Evolutionary conservation across 2,888 invertebrate species (phyloP).

Genomic region (Drosophila histrio): DNA sequence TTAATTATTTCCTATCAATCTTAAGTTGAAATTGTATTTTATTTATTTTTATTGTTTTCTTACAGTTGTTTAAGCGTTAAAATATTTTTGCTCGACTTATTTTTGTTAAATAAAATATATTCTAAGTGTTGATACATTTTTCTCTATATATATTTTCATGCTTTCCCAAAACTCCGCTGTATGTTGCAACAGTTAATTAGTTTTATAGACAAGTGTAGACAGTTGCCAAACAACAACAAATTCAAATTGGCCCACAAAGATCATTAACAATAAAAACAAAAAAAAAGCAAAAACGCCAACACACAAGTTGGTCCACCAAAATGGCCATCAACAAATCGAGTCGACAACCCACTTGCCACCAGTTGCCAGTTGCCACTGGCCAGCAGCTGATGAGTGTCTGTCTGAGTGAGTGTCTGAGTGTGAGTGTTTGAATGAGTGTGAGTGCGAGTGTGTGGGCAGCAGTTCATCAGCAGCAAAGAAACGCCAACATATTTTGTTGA

Average conservation of each 20-base stretch:
- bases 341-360: slow-evolving; percentile 15
- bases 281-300: slow-evolving; percentile 57
- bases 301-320: slow-evolving; percentile 48
- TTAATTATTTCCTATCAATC: no score
- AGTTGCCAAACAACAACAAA: slow-evolving; percentile 9
- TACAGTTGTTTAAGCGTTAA: no score
- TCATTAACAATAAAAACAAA: slow-evolving; percentile 54
- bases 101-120: no score
- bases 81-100: no score
- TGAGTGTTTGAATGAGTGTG: slow-evolving; percentile 3
- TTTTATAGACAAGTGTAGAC: slow-evolving; percentile 1
- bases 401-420: background rate
- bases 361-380: slow-evolving; percentile 32
- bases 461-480: slow-evolving; percentile 48
- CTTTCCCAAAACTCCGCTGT: no score
- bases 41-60: no score
- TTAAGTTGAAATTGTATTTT: no score
- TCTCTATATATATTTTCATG: no score
- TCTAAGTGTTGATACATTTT: no score
- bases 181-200: slow-evolving; percentile 44
- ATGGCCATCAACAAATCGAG: slow-evolving; percentile 56
- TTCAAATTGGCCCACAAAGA: slow-evolving; percentile 18
- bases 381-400: slow-evolving; percentile 5
- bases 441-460: slow-evolving; percentile 36
- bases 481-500: slow-evolving; percentile 54